Evolutionary conservation across 1,140 invertebrate genomes (phyloP).

Genomic region (Telenomus remus): DNA sequence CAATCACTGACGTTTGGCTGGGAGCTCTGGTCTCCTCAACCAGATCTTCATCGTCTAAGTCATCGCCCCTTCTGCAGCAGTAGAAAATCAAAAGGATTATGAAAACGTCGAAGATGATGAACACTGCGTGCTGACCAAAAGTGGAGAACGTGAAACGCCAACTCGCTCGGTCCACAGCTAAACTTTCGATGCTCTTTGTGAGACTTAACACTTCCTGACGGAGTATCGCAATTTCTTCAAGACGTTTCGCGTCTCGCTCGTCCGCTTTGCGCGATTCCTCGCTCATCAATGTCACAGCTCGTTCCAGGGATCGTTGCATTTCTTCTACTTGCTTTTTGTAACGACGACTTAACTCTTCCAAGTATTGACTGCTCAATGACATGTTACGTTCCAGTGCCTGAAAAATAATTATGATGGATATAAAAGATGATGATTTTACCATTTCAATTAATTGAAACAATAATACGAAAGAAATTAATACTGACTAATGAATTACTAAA

Average conservation of each 20-base stretch:
- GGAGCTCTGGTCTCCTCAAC: background rate
- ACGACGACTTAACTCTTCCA: constrained; percentile 94
- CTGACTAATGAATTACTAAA: too few relatives aligned
- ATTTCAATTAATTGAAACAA: too few relatives aligned
- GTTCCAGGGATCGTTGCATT: constrained; percentile 89
- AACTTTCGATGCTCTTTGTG: constrained; percentile 75
- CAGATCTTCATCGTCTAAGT: constrained; percentile 8
- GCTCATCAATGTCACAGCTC: constrained; percentile 84
- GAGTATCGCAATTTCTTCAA: constrained; percentile 79
- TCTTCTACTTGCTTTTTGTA: constrained; percentile 98
- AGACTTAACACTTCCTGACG: constrained; percentile 79
- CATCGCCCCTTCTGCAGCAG: constrained; percentile 69
- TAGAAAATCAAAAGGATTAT: constrained; percentile 74
- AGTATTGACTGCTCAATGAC: constrained; percentile 94
- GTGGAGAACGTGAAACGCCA: constrained; percentile 79
- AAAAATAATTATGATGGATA: constrained; percentile 63
- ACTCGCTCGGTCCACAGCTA: constrained; percentile 80
- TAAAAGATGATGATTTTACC: too few relatives aligned
- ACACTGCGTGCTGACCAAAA: constrained; percentile 75
- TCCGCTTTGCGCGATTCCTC: constrained; percentile 83
- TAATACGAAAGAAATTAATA: too few relatives aligned
- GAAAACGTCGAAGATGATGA: constrained; percentile 76
- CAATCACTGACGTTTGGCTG: constrained; percentile 4
- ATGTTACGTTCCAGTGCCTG: constrained; percentile 95
- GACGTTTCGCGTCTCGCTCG: constrained; percentile 80